Conservation (phyloP, 2,113 vertebrate species). For the Pygoscelis adeliae region DNA sequence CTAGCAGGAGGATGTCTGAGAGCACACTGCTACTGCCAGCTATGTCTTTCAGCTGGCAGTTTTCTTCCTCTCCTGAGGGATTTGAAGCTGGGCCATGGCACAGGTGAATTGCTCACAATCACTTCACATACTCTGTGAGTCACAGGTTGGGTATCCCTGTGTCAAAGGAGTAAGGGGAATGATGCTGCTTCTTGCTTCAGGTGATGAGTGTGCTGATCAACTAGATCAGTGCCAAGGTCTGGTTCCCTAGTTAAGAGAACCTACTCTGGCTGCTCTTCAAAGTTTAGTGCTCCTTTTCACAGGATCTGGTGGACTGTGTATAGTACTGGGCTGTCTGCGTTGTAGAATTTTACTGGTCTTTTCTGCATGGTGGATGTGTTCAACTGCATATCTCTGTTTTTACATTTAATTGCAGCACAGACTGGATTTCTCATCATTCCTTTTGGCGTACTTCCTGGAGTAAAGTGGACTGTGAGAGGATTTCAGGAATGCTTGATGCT, state of each 20-base stretch:
- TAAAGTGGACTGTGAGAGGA: background rate
- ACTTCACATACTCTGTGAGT: background rate
- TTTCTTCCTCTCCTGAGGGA: background rate
- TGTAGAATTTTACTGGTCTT: background rate
- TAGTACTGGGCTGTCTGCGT: background rate
- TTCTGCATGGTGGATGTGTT: background rate
- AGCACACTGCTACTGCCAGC: background rate
- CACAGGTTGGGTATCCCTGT: background rate
- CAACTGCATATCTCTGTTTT: background rate
- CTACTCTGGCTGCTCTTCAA: background rate
- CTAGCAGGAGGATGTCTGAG: background rate
- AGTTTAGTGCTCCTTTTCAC: background rate
- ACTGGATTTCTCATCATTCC: constrained; percentile 29
- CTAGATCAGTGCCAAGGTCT: background rate
- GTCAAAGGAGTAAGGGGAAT: background rate
- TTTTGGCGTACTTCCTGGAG: constrained; percentile 8
- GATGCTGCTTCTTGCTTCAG: background rate
- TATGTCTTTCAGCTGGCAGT: background rate
- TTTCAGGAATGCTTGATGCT: constrained; percentile 18
- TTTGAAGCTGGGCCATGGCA: background rate
- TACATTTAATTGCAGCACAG: background rate
- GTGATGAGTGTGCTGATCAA: background rate
- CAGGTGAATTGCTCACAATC: background rate
- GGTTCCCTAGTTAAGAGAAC: background rate
- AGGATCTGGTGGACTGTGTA: background rate